Conservation (phyloP, 2,888 invertebrate genomes). For the Pseudococcus jackbeardsleyi region DNA sequence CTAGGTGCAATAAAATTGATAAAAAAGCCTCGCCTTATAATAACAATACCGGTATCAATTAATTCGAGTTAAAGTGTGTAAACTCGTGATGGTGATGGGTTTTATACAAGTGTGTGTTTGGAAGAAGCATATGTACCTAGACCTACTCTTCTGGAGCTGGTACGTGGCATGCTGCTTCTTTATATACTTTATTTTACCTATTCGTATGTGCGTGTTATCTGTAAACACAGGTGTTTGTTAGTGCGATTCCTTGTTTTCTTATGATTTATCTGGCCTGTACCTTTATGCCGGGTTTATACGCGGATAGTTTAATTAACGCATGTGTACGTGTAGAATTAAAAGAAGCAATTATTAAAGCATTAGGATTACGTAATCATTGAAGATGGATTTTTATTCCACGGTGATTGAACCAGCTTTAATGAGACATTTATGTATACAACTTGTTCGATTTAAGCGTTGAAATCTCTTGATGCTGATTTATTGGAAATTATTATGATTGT, state of each 20-base stretch:
- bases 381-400: background rate
- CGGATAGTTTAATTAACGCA: constrained; percentile 33
- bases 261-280: constrained; percentile 26
- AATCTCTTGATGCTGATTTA: too few relatives aligned
- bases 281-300: background rate
- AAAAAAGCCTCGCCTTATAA: background rate
- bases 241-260: constrained; percentile 38
- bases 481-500: too few relatives aligned
- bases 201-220: background rate
- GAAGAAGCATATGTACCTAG: background rate
- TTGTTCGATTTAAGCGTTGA: too few relatives aligned
- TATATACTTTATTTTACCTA: background rate
- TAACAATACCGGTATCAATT: constrained; percentile 30
- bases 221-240: constrained; percentile 4
- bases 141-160: background rate
- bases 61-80: constrained; percentile 18
- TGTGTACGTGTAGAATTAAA: constrained; percentile 6
- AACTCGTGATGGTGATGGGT: background rate
- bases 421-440: too few relatives aligned
- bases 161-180: background rate
- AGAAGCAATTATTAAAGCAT: constrained; percentile 14
- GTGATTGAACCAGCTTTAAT: too few relatives aligned
- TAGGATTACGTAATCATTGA: background rate
- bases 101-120: background rate
- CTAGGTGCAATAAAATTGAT: constrained; percentile 22